Evolutionary conservation across 2,888 invertebrate genomes (phyloP), one percentile per base, ranked within the genome.

Genomic region (Nesidiocoris tenuis): DNA sequence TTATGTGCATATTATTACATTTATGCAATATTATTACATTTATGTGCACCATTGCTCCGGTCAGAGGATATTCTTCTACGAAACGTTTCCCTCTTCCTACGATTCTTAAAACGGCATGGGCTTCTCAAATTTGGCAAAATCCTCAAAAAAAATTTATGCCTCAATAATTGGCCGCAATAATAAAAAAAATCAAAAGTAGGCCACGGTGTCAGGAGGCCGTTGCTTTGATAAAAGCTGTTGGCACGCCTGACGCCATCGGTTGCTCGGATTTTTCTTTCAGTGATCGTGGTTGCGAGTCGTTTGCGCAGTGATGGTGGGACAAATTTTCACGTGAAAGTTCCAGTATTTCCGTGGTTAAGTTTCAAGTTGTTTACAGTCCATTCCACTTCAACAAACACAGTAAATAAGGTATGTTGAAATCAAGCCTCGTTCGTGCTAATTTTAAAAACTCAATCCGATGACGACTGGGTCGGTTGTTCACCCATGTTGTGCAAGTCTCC

Each of bases 271-370:
- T 63, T 25, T 23, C 59, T 57, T 59, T 72, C 39, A 61, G 61
- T 39, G 61, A 61, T 63, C 54, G 72, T 61, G 72, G 72, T n/a
- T n/a, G n/a, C n/a, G n/a, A n/a, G n/a, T 56, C 63, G 72, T 61
- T 61, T 72, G 23, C 72, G 72, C 72, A 72, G 72, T 72, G 72
- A 72, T 72, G 72, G 61, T 72, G 72, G 72, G 72, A 72, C 72
- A 72, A 72, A 70, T 59, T 70, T 59, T 24, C 18, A 70, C 24
- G 70, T 70, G 70, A 70, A 70, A 70, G 70, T 70, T 70, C 24
- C 22, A 22, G n/a, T 17, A 3, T 59, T 70, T 59, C 70, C 56
- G 59, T 24, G 70, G 23, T 55, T 56, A 59, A 70, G 59, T n/a
- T 70, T 59, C 70, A 70, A 70, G 70, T 59, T 57, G 57, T 57